Conservation (phyloP, 1,140 invertebrate genomes). For the Ceratosolen solmsi region DNA sequence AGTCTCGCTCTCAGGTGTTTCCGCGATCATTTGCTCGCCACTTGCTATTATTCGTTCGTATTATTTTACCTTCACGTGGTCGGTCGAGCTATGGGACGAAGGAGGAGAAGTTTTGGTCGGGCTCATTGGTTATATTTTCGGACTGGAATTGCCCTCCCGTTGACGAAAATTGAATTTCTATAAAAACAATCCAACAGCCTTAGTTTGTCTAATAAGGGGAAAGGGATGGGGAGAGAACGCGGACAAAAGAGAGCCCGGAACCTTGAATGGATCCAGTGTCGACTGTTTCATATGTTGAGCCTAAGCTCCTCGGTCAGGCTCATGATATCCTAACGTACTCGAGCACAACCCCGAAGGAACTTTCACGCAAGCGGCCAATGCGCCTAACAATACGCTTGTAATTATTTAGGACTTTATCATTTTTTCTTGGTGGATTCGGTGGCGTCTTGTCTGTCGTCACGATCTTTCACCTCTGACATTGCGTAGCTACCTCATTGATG, state of each 20-base stretch:
- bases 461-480: neutral
- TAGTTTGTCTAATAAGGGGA: neutral
- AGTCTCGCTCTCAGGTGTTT: neutral
- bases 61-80: too few species aligned
- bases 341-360: neutral
- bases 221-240: too few species aligned
- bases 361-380: conserved; percentile 19
- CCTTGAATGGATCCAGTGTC: neutral
- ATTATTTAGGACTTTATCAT: conserved; percentile 37
- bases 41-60: too few species aligned
- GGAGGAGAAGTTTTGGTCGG: too few species aligned
- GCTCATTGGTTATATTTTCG: conserved; percentile 41
- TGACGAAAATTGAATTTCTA: neutral
- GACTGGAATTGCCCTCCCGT: neutral
- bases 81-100: too few species aligned
- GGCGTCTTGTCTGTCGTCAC: neutral
- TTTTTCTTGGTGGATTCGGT: conserved; percentile 1
- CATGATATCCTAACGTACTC: neutral
- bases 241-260: neutral
- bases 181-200: neutral
- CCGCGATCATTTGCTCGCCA: too few species aligned
- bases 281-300: neutral
- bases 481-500: neutral
- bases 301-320: neutral
- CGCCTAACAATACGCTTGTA: neutral